Base-by-base conservation (phyloP, 2,888 invertebrate genomes). In the Caenorhabditis doughertyi region DNA sequence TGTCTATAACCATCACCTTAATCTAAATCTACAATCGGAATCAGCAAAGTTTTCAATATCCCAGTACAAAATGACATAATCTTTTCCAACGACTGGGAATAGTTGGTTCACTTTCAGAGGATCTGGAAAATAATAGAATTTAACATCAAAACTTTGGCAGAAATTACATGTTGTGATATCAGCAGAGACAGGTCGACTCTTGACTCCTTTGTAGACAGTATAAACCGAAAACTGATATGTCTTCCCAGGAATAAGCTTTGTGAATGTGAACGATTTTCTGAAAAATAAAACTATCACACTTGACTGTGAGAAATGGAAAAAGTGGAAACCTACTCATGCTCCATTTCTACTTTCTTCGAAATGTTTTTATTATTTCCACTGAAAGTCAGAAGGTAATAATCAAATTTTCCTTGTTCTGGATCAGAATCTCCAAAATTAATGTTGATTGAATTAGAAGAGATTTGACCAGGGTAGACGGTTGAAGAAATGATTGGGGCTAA, bases 21-120 rank as follows among this genome's bases (percentile, higher is more conserved):
- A 65, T 65, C 91, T 80, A 76, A 89, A 91, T 32, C 89, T 82
- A 70, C 87, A 87, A 53, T 90, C 89, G 51, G 88, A 89, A 74
- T 91, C 90, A n/a, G 89, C 89, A 44, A 90, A 88, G 81, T 91
- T 91, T 58, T 90, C 90, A 51, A 91, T 88, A 49, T 90, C 89
- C 91, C 91, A 91, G 70, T 85, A 89, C 13, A 91, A 82, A 7
- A 87, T 82, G 7, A 85, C 90, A 71, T 91, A 91, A 35, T 90
- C 90, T 16, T 86, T 85, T 23, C 91, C 91, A n/a, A 91, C 83
- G 2, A 91, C 85, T 2, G 90, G 89, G 74, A 84, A 86, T 25
- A 91, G 70, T 53, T 88, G 86, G 53, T 87, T 88, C 53, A 91
- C 91, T 86, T 91, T 91, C 56, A 91, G 60, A 3, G 91, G 91